These are phyloP conservation scores for Tipula confusa DNA, from an alignment of 2,888 invertebrate genomes.

Conservation along the genomic window DNA sequence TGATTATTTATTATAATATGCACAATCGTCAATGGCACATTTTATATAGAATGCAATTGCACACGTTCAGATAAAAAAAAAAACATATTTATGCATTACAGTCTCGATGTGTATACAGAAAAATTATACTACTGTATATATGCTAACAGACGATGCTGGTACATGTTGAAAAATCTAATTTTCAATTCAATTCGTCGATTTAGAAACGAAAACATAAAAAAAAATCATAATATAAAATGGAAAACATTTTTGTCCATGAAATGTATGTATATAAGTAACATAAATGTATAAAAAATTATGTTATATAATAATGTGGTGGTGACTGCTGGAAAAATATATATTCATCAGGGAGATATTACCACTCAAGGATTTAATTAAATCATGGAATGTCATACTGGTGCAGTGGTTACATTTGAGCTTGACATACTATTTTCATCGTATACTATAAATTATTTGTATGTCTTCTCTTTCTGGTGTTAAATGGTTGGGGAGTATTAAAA, in stretches of 20 bases:
- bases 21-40: neutral
- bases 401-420: neutral
- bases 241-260: neutral
- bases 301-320: neutral
- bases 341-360: neutral
- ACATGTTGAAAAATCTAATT: slow-evolving; percentile 1
- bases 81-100: neutral
- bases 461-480: no score
- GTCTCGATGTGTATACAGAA: neutral
- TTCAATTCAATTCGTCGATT: neutral
- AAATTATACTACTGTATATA: neutral
- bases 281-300: neutral
- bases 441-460: no score
- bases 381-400: neutral
- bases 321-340: neutral
- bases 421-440: neutral
- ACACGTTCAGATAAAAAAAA: neutral
- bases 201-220: neutral
- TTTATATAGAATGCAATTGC: neutral
- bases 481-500: no score
- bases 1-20: neutral
- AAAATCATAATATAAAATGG: neutral
- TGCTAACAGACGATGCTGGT: neutral
- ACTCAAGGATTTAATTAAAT: slow-evolving; percentile 20
- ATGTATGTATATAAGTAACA: neutral